Percentiles rank a stretch among this genome's conserved stretches.
phyloP scores from a whole-genome alignment of 2,797 vertebrate species.

The Apodemus agrarius region DNA sequence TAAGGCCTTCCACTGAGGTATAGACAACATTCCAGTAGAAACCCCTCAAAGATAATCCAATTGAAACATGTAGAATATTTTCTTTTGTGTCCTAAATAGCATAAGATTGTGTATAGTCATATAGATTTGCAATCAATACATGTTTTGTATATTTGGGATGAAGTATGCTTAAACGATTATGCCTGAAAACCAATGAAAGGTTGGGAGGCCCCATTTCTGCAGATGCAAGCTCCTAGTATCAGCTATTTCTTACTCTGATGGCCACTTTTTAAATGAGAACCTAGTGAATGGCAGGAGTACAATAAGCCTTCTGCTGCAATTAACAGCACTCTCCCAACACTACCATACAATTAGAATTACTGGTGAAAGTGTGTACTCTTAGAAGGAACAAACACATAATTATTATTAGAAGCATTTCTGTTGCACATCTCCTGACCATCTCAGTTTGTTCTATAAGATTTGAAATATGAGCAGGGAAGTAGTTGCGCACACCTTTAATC shows the following conservation, averaged over 20 bases:
- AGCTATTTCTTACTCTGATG: neutral
- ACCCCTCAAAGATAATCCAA: neutral
- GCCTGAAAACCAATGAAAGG: neutral
- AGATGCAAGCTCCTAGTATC: neutral
- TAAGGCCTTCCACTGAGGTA: neutral
- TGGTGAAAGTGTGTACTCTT: conserved; percentile 63
- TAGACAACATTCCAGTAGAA: too few species aligned
- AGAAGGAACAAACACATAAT: conserved; percentile 27
- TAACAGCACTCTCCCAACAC: conserved; percentile 52
- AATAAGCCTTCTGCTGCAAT: conserved; percentile 57
- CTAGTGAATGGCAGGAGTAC: neutral
- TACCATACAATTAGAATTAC: conserved; percentile 66
- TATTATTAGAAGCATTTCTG: conserved; percentile 67
- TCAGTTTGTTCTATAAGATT: conserved; percentile 12
- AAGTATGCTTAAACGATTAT: neutral
- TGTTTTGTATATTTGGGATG: neutral
- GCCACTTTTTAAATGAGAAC: conserved; percentile 66
- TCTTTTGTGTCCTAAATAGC: neutral
- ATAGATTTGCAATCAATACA: neutral
- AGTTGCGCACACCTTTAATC: too few species aligned
- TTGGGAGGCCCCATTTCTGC: neutral
- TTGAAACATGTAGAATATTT: neutral
- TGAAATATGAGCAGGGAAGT: neutral
- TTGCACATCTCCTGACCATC: conserved; percentile 45
- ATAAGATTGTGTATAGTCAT: neutral